These are phyloP conservation scores for Bursaphelenchus mucronatus DNA, from an alignment of 1,140 invertebrate species.

Conservation along the genomic window DNA sequence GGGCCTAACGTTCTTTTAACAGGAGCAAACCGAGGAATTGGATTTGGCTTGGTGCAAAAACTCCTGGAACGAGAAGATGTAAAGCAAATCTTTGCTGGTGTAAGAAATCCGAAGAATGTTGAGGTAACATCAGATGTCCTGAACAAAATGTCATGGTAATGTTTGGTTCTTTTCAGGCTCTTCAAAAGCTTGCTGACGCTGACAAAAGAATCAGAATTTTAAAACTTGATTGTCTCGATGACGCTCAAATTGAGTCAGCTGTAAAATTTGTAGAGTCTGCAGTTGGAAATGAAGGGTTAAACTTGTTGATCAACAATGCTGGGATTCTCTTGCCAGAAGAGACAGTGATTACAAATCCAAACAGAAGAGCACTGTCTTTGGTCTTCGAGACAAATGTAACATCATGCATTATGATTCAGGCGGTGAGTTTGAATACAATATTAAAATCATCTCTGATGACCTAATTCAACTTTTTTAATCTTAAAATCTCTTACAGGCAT, in stretches of 20 bases:
- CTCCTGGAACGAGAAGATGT: conserved; percentile 7
- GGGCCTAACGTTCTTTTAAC: conserved; percentile 23
- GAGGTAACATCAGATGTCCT: not conserved
- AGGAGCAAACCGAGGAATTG: conserved; percentile 20
- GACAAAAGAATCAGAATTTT: conserved; percentile 10
- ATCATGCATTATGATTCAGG: not conserved
- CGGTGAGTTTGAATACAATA: too few species aligned
- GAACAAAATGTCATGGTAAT: not conserved
- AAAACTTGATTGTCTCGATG: conserved; percentile 9
- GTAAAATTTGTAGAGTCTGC: conserved; percentile 13
- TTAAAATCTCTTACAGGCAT: not conserved
- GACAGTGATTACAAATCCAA: not conserved
- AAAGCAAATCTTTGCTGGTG: conserved; percentile 13
- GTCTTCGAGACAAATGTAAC: conserved; percentile 17
- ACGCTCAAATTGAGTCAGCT: not conserved
- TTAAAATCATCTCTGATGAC: too few species aligned
- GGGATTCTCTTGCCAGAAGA: conserved; percentile 4
- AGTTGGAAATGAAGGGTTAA: conserved; percentile 10
- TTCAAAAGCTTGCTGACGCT: conserved; percentile 6
- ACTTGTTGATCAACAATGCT: conserved; percentile 17
- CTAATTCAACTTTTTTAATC: too few species aligned
- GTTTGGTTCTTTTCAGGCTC: not conserved
- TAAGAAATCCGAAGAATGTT: conserved; percentile 1
- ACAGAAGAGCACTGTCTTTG: conserved; percentile 7
- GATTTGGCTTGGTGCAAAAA: conserved; percentile 8